Base-by-base conservation (phyloP, 2,888 invertebrate species). In the Gastrophysa polygoni region DNA sequence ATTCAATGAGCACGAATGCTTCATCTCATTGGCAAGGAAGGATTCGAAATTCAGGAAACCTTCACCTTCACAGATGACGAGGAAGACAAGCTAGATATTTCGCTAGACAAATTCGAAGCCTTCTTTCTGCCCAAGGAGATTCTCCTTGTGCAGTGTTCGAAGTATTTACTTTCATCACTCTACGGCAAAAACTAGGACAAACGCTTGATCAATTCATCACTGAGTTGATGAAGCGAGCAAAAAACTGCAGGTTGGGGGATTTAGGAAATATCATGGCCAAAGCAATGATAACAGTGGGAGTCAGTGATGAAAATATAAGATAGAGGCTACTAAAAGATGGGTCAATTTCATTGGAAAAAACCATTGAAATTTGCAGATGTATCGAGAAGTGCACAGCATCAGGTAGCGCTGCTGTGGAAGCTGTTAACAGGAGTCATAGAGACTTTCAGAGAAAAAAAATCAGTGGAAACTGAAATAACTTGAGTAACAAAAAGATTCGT, bases 1-100 rank as follows among this genome's bases (percentile, higher is more conserved):
- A 64, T 57, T 24, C 68, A 72, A 54, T 69, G 70, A 59, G 68
- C 71, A 2, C 70, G 70, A 48, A 28, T 71, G 11, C 64, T 73
- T 10, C 69, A 72, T 51, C 67, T 64, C 17, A 69, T 74, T 7
- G 71, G 72, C 0, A 70, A 73, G 18, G 70, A 69, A 50, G 68
- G 65, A 0, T 68, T 70, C 21, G 60, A 64, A 59, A 67, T 74
- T 32, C 71, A 68, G 48, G 64, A 44, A 7, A 69, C 71, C 3
- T 74, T 73, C 55, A 61, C 32, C 5, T 63, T 71, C n/a, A 24
- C 55, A 24, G 64, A 63, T 0, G 54, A 51, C 2, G 67, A 71
- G 28, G 64, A 65, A 46, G 52, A 66, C 43, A 66, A 70, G 29
- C 52, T 67, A 14, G 7, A 47, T 10, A n/a, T 18, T 7, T 34